phyloP scores from a whole-genome alignment of 1,140 invertebrate genomes.

The Mizuhopecten yessoensis region DNA sequence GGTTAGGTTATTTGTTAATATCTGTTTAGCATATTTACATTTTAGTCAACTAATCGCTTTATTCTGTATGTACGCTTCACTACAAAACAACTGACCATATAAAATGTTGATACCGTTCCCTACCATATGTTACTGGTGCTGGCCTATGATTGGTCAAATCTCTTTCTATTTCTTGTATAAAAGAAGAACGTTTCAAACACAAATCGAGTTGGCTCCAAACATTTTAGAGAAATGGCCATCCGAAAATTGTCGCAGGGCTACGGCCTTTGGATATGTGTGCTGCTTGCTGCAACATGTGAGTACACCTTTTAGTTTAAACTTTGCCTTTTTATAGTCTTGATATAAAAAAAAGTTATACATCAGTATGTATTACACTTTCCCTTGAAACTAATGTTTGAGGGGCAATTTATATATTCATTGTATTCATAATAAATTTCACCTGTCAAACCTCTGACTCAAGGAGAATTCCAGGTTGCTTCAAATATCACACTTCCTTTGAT shows the following conservation, averaged over 20 bases:
- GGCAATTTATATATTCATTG: no score
- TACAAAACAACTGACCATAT: background rate
- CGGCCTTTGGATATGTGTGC: background rate
- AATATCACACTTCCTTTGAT: no score
- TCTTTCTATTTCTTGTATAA: background rate
- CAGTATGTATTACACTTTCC: no score
- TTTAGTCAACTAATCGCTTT: conserved; percentile 21
- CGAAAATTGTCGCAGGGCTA: background rate
- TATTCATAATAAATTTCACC: no score
- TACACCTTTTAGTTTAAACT: background rate
- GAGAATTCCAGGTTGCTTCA: no score
- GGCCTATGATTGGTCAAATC: background rate
- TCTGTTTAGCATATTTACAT: background rate
- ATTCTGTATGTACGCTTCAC: background rate
- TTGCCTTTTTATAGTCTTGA: no score
- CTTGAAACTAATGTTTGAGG: no score
- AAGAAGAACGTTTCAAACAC: background rate
- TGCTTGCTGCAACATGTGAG: background rate
- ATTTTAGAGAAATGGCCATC: background rate
- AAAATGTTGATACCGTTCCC: background rate
- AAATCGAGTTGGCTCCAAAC: conserved; percentile 37
- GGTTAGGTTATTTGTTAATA: background rate
- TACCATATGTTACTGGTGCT: background rate
- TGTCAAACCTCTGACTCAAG: no score
- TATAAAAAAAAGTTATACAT: no score